Percentiles rank a stretch among this genome's conserved stretches.
These are phyloP conservation scores for Harpalus rubripes DNA, from an alignment of 2,888 invertebrate species.

Conservation along the genomic window DNA sequence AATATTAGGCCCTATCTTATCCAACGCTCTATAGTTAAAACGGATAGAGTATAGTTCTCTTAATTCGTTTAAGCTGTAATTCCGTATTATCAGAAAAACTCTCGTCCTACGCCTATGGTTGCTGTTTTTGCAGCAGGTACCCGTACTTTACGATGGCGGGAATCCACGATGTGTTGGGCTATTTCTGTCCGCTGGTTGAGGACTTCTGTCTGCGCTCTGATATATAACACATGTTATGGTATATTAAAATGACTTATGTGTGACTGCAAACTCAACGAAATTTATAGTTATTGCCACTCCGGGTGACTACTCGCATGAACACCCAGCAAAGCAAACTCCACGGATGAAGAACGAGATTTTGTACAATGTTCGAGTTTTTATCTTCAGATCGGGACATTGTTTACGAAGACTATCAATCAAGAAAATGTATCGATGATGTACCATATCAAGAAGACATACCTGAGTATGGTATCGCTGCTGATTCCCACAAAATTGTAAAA, in stretches of 20 bases:
- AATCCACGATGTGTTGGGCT: not conserved
- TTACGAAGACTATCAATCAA: not conserved
- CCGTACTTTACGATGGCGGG: not conserved
- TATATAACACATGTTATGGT: slow-evolving; percentile 62
- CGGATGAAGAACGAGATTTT: not conserved
- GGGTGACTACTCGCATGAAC: slow-evolving; percentile 38
- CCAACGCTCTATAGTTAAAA: no score
- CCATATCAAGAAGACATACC: not conserved
- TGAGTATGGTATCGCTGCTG: no score
- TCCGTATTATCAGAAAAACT: not conserved
- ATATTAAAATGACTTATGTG: slow-evolving; percentile 66
- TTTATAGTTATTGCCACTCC: slow-evolving; percentile 51
- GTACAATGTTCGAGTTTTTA: not conserved
- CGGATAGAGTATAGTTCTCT: no score
- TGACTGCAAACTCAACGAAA: slow-evolving; percentile 44
- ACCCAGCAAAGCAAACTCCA: not conserved
- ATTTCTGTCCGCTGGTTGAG: slow-evolving; percentile 46
- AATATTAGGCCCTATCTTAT: no score
- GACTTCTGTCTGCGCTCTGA: slow-evolving; percentile 52
- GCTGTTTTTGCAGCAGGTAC: not conserved
- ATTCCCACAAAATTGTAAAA: no score
- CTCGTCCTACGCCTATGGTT: not conserved
- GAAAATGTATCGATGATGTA: not conserved
- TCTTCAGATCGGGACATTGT: not conserved
- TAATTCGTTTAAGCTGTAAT: no score